These are phyloP conservation scores for Lasioglossum baleicum DNA, from an alignment of 1,140 invertebrate genomes.

Conservation along the genomic window DNA sequence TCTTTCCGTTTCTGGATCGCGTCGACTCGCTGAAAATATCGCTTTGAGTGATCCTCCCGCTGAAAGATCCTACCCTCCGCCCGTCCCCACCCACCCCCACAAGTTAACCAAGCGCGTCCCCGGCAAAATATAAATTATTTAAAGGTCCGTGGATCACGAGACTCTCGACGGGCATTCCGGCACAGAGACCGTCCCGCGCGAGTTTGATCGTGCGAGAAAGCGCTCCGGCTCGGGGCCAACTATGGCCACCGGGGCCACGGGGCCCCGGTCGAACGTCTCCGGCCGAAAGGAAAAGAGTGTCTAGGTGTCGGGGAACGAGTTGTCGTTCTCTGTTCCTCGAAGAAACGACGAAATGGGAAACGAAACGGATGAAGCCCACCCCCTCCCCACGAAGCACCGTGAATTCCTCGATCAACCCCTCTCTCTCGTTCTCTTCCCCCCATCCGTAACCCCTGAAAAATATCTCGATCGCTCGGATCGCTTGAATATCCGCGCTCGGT, in stretches of 20 bases:
- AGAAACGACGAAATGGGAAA: constrained; percentile 31
- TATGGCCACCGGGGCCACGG: too few relatives aligned
- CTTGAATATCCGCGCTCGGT: constrained; percentile 28
- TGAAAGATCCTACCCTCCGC: not conserved
- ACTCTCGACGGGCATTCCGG: not conserved
- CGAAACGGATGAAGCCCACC: constrained; percentile 52
- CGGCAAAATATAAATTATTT: constrained; percentile 44
- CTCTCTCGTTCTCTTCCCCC: too few relatives aligned
- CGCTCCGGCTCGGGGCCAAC: too few relatives aligned
- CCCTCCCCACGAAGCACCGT: constrained; percentile 22
- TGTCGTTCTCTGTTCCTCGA: constrained; percentile 1
- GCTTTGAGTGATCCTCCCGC: not conserved
- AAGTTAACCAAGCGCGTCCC: constrained; percentile 14
- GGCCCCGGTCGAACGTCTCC: not conserved
- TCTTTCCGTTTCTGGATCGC: constrained; percentile 40
- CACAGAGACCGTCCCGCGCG: too few relatives aligned
- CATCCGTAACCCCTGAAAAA: constrained; percentile 19
- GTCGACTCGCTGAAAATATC: not conserved
- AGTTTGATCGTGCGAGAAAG: too few relatives aligned
- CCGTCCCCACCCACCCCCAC: not conserved
- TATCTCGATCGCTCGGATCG: constrained; percentile 7
- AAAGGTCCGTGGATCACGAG: constrained; percentile 28
- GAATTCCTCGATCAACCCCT: too few relatives aligned
- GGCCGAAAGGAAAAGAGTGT: not conserved
- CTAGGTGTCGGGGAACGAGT: not conserved